Base-by-base conservation (phyloP, 2,888 invertebrate genomes). In the Yponomeuta malinellus region DNA sequence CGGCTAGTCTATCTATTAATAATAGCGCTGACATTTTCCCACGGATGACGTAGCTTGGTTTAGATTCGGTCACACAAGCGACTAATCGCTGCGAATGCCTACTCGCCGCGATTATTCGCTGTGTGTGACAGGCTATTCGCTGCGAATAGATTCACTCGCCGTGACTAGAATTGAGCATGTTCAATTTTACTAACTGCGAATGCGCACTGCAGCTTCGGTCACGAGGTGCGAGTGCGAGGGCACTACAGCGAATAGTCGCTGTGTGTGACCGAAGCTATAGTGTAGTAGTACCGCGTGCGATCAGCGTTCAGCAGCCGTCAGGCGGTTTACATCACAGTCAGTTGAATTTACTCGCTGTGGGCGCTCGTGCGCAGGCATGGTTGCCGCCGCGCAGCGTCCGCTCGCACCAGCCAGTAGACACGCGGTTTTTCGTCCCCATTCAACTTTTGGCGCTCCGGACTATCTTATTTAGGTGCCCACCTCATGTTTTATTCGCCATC, bases 1-100 rank as follows among this genome's bases (percentile, higher is more conserved):
- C 6, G 43, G 43, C 43, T 43, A 43, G 43, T 5, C 43, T 43
- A 43, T 5, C 43, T 43, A 43, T 43, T 43, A 43, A 43, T 12
- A 15, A 68, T 43, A 37, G 31, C 68, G 43, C 43, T 23, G 68
- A 68, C 33, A 48, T 43, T 68, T 68, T 68, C 31, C 65, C 65
- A 65, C 65, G 65, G 33, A 33, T 65, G 65, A 65, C 31, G 65
- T 65, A 10, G 65, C 10, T 31, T 64, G 29, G 31, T 29, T 65
- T 1, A 23, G 23, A 23, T 23, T 23, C 23, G 23, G 23, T 23
- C 23, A 23, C 23, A 23, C 23, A 23, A 23, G 23, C 23, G 23
- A 23, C 23, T 23, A 23, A 23, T 23, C 23, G 23, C 23, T 23
- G 23, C 23, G 23, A 23, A 23, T 23, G 23, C 23, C 23, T 23